A percentile compares a stretch with the other conserved stretches of the same genome.
These are phyloP conservation scores for Torymus auratus DNA, from an alignment of 2,888 invertebrate species.

Conservation along the genomic window DNA sequence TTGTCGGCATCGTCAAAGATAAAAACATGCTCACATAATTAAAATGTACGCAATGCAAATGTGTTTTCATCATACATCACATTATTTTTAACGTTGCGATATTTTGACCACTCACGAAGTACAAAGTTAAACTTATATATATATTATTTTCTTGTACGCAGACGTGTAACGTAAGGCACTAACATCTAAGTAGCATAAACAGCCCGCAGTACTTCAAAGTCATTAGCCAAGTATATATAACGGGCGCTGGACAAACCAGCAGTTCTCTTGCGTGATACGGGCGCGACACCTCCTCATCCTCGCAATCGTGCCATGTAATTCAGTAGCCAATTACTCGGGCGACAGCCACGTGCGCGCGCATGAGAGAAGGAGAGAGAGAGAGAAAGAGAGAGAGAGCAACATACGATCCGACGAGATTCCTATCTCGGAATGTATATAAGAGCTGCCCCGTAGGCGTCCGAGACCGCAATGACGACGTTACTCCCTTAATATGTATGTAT, in stretches of 20 bases:
- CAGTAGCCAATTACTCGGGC: constrained; percentile 75
- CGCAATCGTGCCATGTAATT: constrained; percentile 65
- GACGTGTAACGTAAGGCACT: too few species aligned
- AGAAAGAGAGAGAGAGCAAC: not conserved
- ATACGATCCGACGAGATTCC: constrained; percentile 44
- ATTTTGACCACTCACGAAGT: too few species aligned
- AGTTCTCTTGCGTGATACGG: constrained; percentile 28
- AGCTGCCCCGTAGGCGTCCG: constrained; percentile 11
- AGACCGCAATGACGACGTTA: constrained; percentile 13
- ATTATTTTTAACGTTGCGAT: too few species aligned
- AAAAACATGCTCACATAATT: too few species aligned
- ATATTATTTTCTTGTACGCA: too few species aligned
- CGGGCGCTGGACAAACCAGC: not conserved
- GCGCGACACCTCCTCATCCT: not conserved
- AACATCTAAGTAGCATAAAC: too few species aligned
- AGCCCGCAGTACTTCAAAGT: too few species aligned
- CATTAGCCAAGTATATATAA: not conserved
- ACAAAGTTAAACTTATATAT: too few species aligned
- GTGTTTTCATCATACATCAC: too few species aligned
- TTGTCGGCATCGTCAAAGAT: too few species aligned
- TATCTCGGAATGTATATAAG: constrained; percentile 40
- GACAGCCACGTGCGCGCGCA: constrained; percentile 61
- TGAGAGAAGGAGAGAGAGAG: too few species aligned
- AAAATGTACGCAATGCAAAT: too few species aligned
- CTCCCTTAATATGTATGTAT: not conserved